Conservation (phyloP, 2,797 vertebrate genomes). For the Morus bassanus region DNA sequence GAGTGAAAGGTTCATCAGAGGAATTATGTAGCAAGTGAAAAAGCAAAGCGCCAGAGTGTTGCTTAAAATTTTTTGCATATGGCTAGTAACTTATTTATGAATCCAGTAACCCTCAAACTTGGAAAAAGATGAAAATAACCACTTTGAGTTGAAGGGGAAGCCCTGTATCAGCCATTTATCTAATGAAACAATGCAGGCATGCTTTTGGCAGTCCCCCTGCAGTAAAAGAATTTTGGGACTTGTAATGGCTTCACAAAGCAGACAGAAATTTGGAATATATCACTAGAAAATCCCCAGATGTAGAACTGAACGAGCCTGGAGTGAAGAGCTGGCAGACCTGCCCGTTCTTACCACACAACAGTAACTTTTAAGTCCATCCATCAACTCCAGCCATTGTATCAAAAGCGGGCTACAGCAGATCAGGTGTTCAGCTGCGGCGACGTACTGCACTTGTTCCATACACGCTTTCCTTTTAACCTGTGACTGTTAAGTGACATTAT, state of each 20-base stretch:
- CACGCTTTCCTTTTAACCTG: not conserved
- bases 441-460: not conserved
- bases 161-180: not conserved
- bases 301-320: not conserved
- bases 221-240: not conserved
- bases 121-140: constrained; percentile 11
- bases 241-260: constrained; percentile 4
- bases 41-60: not conserved
- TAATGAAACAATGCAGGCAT: not conserved
- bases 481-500: not conserved
- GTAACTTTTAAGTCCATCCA: not conserved
- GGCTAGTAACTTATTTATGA: not conserved
- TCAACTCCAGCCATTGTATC: not conserved
- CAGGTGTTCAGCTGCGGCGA: not conserved
- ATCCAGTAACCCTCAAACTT: not conserved
- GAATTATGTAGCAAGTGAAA: constrained; percentile 9
- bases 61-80: not conserved
- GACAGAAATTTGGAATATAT: constrained; percentile 17
- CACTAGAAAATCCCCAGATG: not conserved
- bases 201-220: not conserved
- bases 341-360: not conserved
- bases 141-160: not conserved
- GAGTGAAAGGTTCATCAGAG: constrained; percentile 24
- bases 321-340: not conserved
- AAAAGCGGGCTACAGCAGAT: fast-evolving